A percentile compares a stretch with the other conserved stretches of the same genome.
These are phyloP conservation scores for Panzeria rudis DNA, from an alignment of 2,888 invertebrate species.

Conservation along the genomic window DNA sequence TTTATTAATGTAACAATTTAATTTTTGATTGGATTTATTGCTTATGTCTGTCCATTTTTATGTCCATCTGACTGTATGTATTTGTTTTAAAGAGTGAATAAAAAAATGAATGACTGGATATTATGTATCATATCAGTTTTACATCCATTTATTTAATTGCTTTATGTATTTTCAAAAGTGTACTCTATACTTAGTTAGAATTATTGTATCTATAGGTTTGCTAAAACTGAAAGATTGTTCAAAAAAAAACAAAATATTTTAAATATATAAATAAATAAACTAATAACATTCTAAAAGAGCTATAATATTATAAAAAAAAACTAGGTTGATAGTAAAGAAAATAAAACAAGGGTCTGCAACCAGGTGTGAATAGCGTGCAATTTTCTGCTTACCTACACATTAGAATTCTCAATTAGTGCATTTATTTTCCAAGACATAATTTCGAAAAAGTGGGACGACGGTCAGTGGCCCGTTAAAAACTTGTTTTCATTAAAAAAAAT, in stretches of 20 bases:
- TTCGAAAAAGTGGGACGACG: too few relatives aligned
- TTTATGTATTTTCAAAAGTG: constrained; percentile 57
- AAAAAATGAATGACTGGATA: constrained; percentile 56
- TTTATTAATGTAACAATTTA: constrained; percentile 60
- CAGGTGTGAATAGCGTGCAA: background rate
- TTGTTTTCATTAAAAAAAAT: too few relatives aligned
- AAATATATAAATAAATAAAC: background rate
- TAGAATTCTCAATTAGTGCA: too few relatives aligned
- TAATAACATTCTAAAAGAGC: background rate
- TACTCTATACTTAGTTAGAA: constrained; percentile 22
- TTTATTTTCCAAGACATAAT: too few relatives aligned
- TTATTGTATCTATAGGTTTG: background rate
- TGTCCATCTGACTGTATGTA: background rate
- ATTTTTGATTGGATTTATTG: constrained; percentile 63
- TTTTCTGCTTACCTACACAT: too few relatives aligned
- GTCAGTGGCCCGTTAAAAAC: too few relatives aligned
- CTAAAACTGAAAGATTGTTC: background rate
- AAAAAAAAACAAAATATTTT: background rate
- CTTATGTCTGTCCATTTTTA: constrained; percentile 20
- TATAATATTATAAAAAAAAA: background rate
- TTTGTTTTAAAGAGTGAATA: constrained; percentile 41
- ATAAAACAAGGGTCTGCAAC: background rate
- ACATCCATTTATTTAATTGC: constrained; percentile 66
- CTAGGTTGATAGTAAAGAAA: background rate
- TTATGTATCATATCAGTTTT: constrained; percentile 65